These are phyloP conservation scores for Tupaia chinensis DNA, from an alignment of 2,113 vertebrate species.

Conservation along the genomic window DNA sequence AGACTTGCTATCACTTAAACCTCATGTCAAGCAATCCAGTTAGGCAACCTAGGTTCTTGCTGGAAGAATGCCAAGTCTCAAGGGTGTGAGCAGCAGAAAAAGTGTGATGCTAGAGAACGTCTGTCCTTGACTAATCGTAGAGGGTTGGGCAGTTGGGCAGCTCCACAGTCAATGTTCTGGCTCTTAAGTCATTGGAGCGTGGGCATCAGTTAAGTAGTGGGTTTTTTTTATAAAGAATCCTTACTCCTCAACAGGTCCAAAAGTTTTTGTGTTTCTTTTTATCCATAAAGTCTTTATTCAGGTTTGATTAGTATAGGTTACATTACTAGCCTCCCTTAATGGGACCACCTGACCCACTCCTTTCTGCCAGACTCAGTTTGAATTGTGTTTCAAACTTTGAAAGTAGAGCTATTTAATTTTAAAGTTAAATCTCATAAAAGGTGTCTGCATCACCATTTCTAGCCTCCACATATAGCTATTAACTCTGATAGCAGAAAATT, in stretches of 20 bases:
- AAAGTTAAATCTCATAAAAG: slow-evolving; percentile 14
- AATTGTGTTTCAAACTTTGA: slow-evolving; percentile 64
- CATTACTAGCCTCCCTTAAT: slow-evolving; percentile 2
- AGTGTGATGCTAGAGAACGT: neutral
- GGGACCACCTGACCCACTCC: slow-evolving; percentile 35
- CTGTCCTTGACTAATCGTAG: slow-evolving; percentile 25
- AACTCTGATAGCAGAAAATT: slow-evolving; percentile 31
- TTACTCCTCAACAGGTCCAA: slow-evolving; percentile 40
- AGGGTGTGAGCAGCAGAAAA: slow-evolving; percentile 47
- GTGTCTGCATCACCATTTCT: slow-evolving; percentile 12
- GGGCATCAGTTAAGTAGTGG: neutral
- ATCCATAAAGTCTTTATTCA: slow-evolving; percentile 21
- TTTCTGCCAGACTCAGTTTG: slow-evolving; percentile 36
- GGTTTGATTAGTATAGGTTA: slow-evolving; percentile 7
- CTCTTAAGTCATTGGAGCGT: slow-evolving; percentile 14
- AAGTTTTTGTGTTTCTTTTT: slow-evolving; percentile 57
- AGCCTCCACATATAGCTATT: neutral
- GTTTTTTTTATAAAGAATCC: slow-evolving; percentile 16
- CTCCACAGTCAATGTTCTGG: slow-evolving; percentile 5
- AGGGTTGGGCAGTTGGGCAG: neutral
- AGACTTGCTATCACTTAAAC: slow-evolving; percentile 49
- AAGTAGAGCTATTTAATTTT: slow-evolving; percentile 60
- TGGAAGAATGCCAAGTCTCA: slow-evolving; percentile 44
- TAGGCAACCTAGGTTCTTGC: slow-evolving; percentile 38
- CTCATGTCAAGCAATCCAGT: slow-evolving; percentile 22